These are phyloP conservation scores for Salarias fasciatus DNA, from an alignment of 2,797 vertebrate species.

Conservation along the genomic window DNA sequence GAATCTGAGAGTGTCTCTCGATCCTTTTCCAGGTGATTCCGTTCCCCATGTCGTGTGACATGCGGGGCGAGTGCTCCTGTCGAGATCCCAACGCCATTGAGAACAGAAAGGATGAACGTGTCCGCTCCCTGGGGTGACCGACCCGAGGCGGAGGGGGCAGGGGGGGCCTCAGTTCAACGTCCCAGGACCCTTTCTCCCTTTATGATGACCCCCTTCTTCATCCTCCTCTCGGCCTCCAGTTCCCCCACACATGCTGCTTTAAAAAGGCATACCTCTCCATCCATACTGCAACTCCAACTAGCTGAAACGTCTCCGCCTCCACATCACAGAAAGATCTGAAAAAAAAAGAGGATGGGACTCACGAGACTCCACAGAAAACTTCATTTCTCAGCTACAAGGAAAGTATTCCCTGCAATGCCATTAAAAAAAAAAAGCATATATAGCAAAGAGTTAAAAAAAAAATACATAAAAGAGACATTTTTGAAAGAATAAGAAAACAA, in stretches of 20 bases:
- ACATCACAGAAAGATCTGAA: conserved; percentile 53
- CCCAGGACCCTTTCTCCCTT: conserved; percentile 54
- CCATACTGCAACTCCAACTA: conserved; percentile 83
- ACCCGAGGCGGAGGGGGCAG: no score
- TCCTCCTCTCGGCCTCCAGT: conserved; percentile 62
- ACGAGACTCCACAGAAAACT: conserved; percentile 62
- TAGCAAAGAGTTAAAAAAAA: conserved; percentile 57
- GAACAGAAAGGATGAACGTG: conserved; percentile 82
- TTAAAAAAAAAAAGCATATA: conserved; percentile 41
- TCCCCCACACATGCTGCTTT: conserved; percentile 84
- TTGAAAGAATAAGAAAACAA: conserved; percentile 59
- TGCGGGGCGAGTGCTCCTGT: conserved; percentile 93
- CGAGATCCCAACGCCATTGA: conserved; percentile 92
- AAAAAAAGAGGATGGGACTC: conserved; percentile 58
- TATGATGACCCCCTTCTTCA: conserved; percentile 66
- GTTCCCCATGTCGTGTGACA: conserved; percentile 95
- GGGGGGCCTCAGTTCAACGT: conserved; percentile 52
- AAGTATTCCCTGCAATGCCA: conserved; percentile 67
- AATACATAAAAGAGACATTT: conserved; percentile 45
- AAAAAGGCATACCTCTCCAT: conserved; percentile 80
- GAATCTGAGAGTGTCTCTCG: no score
- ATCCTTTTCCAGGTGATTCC: conserved; percentile 88
- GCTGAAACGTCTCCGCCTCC: conserved; percentile 79
- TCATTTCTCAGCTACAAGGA: conserved; percentile 68
- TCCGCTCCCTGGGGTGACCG: conserved; percentile 84